Evolutionary conservation across 1,140 invertebrate species (phyloP), one percentile per base, ranked within the genome.

Genomic region (Panagrolaimus sp.): DNA sequence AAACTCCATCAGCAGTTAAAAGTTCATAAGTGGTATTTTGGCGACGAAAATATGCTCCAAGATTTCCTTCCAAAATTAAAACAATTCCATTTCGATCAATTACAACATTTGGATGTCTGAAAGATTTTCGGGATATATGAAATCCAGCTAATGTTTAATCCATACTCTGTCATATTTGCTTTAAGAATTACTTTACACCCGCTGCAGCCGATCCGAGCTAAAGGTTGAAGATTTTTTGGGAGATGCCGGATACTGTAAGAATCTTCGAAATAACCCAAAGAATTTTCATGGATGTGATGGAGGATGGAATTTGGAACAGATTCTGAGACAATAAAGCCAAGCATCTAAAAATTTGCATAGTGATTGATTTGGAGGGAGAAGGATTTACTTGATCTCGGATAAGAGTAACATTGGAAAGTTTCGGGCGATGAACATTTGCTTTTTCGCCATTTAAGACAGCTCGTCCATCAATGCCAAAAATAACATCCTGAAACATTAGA

Each of bases 381-480:
- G n/a, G 15, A 69, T 24, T 32, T 21, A 69, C 68, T 73, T 76
- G 75, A 66, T 76, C 75, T 32, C 75, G 48, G 6, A 76, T 45
- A 44, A 73, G 45, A 43, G 76, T 65, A 8, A 78, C 47, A 46
- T 79, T 73, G 21, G 21, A 63, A 58, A 76, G 73, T 38, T 73
- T 78, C 14, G 75, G 75, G 26, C 75, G 32, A 45, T 73, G 12
- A 15, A 78, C 43, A 8, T 73, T 62, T 62, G 75, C n/a, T 17
- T 63, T 26, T 24, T 70, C 15, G 17, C 75, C 75, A 45, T 76
- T 67, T 7, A 74, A 26, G 3, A 76, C 26, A 47, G 79, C 15
- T 15, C 75, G 77, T 10, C 75, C 75, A 26, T 79, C 75, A 48
- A 76, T 77, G 32, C 75, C 75, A 67, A 76, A 78, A 21, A 76